Conservation (phyloP, 2,113 vertebrate species). For the Clupea harengus region DNA sequence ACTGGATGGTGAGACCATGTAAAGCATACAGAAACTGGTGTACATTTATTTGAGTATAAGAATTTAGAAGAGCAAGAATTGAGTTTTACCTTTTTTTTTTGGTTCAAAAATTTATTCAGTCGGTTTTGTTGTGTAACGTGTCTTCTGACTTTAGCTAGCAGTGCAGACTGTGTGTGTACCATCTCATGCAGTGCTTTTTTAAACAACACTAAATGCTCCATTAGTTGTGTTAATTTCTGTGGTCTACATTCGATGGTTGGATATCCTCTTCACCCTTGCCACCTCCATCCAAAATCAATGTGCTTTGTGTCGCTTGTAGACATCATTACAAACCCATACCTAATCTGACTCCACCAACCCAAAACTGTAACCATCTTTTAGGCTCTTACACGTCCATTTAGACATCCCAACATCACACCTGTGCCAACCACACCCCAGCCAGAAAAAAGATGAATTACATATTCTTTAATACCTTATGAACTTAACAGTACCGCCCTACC, state of each 20-base stretch:
- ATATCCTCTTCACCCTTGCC: neutral
- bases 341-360: neutral
- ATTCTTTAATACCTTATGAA: neutral
- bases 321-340: neutral
- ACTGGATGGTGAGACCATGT: conserved; percentile 7
- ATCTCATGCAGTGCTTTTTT: neutral
- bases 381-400: neutral
- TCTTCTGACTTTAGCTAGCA: neutral
- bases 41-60: conserved; percentile 10
- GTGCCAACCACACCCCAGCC: neutral
- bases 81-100: neutral
- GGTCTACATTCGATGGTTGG: neutral
- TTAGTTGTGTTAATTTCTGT: neutral
- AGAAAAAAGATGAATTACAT: neutral
- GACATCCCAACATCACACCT: neutral
- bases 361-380: neutral
- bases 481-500: neutral
- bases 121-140: neutral
- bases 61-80: neutral
- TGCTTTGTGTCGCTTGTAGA: conserved; percentile 6
- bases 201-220: neutral
- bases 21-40: neutral
- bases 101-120: neutral
- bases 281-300: neutral
- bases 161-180: neutral